A percentile compares a stretch with the other conserved stretches of the same genome.
These are phyloP conservation scores for Apostichopus leukothele DNA, from an alignment of 53 echinoderm and acorn worm species.

Conservation along the genomic window DNA sequence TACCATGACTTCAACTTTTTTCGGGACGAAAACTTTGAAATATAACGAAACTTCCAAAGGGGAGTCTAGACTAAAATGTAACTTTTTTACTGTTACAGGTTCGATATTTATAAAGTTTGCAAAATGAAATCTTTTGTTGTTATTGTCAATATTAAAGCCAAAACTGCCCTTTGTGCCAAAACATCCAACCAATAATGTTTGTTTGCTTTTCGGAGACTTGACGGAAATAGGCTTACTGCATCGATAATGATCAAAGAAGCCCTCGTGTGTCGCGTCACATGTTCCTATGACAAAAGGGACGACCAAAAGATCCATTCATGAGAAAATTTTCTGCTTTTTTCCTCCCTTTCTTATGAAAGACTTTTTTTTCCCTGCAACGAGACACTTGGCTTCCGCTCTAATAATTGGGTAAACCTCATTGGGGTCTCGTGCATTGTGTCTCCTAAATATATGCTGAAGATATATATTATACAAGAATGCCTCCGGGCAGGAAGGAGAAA, in stretches of 20 bases:
- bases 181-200: neutral
- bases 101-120: too few relatives aligned
- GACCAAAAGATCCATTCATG: neutral
- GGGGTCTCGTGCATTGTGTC: neutral
- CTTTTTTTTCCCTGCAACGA: neutral
- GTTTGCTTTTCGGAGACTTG: neutral
- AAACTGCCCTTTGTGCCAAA: neutral
- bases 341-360: neutral
- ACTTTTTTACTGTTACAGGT: too few relatives aligned
- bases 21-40: too few relatives aligned
- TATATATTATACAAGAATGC: neutral
- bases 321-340: neutral
- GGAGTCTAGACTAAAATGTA: too few relatives aligned
- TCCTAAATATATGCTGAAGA: neutral
- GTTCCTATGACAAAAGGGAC: neutral
- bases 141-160: too few relatives aligned
- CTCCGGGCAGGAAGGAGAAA: neutral
- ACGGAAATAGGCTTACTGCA: neutral
- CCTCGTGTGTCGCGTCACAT: neutral
- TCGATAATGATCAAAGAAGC: neutral
- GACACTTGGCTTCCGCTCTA: constrained; percentile 7
- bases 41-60: too few relatives aligned
- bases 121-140: too few relatives aligned
- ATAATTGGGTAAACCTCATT: constrained; percentile 1
- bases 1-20: too few relatives aligned